phyloP scores from a whole-genome alignment of 1,140 invertebrate genomes.

The Panonychus citri region DNA sequence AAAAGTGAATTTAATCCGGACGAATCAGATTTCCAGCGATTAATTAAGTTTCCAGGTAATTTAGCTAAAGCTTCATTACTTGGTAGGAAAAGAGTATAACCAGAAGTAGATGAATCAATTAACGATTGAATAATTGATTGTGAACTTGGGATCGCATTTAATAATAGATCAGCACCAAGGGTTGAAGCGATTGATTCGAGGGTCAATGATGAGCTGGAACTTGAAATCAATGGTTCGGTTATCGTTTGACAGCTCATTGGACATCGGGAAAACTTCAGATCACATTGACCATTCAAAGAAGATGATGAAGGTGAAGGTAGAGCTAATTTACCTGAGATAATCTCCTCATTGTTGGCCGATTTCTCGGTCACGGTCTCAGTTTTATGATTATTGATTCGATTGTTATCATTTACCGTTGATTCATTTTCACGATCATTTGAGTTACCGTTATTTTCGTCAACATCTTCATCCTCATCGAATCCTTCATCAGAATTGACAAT shows the following conservation, averaged over 20 bases:
- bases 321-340: too few relatives aligned
- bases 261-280: neutral
- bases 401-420: neutral
- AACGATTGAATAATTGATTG: constrained; percentile 4
- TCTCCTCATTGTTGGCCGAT: too few relatives aligned
- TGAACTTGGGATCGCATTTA: neutral
- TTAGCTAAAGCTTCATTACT: constrained; percentile 15
- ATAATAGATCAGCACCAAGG: constrained; percentile 5
- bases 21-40: constrained; percentile 10
- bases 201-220: neutral
- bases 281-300: neutral
- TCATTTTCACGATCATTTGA: neutral
- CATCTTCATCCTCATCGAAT: neutral
- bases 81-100: constrained; percentile 16
- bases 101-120: constrained; percentile 3
- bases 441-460: neutral
- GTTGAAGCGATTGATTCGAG: neutral
- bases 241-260: neutral
- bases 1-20: constrained; percentile 7
- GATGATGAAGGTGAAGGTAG: too few relatives aligned
- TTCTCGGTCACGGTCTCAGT: neutral
- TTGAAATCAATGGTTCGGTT: neutral
- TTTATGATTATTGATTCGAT: neutral
- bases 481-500: neutral
- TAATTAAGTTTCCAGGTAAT: constrained; percentile 12